Evolutionary conservation across 1,140 invertebrate species (phyloP), one percentile per base, ranked within the genome.

Genomic region (Drosophila persimilis): DNA sequence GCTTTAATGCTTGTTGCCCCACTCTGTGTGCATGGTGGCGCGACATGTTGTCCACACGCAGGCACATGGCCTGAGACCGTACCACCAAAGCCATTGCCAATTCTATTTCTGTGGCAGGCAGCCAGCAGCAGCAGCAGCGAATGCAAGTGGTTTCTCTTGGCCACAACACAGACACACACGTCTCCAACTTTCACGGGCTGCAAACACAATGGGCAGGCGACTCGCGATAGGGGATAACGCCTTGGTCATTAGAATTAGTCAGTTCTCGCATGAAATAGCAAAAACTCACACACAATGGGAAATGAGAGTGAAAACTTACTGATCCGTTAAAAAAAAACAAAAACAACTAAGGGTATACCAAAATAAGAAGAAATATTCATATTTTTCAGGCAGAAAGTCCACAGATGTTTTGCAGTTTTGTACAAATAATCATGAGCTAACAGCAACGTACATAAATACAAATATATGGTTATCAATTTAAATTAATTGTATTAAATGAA

Each of bases 11-110:
- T 60, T 39, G 11, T 39, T 55, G 57, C 60, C 54, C 52, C 63
- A 69, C 43, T 48, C 61, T 65, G 44, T 41, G 41, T 35, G 24
- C 60, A 53, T 52, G 66, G 52, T 86, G 81, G 83, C 81, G 81
- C 81, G 77, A 86, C 83, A 81, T 88, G 70, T 74, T 86, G 80
- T 84, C 77, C 77, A 77, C 80, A 85, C 80, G 67, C 80, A 79
- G 73, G 48, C 60, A 63, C 43, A 58, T 63, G 51, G n/a, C 64
- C 26, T 11, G 63, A 48, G 63, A 67, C 46, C 2, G 39, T 13
- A 20, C 46, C 46, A 67, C 62, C 74, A 86, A 86, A 86, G 81
- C 81, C 81, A 86, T 88, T 86, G 81, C 81, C 81, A 86, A 88
- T 86, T 86, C 81, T 86, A 86, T 88, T 86, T 86, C 44, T 54